Conservation (phyloP, 1,140 invertebrate genomes). For the Ditylenchus dipsaci region DNA sequence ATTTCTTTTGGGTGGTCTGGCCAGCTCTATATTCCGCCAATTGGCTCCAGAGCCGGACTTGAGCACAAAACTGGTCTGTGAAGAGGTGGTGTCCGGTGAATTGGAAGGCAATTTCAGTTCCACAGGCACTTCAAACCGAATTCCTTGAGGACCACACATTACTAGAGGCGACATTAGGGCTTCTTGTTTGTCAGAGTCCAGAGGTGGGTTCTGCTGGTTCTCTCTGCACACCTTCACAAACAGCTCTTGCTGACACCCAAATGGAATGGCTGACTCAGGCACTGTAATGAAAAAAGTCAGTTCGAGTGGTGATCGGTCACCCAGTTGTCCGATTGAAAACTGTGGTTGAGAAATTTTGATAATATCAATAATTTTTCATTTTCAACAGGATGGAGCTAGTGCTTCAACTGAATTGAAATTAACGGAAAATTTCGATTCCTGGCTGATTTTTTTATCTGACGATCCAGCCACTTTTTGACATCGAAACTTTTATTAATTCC, state of each 20-base stretch:
- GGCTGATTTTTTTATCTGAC: no score
- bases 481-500: no score
- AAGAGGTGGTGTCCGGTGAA: not conserved
- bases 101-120: slow-evolving; percentile 69
- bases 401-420: no score
- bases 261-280: slow-evolving; percentile 76
- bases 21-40: slow-evolving; percentile 47
- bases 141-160: slow-evolving; percentile 87
- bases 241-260: slow-evolving; percentile 77
- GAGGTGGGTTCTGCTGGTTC: slow-evolving; percentile 73
- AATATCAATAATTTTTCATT: no score
- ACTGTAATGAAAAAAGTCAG: slow-evolving; percentile 63
- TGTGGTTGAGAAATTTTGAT: no score
- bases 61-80: slow-evolving; percentile 21
- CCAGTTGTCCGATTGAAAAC: no score
- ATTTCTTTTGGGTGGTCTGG: slow-evolving; percentile 56
- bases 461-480: no score
- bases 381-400: no score
- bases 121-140: slow-evolving; percentile 78
- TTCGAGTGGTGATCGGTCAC: no score
- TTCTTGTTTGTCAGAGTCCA: slow-evolving; percentile 79
- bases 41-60: slow-evolving; percentile 27
- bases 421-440: no score
- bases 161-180: slow-evolving; percentile 83
- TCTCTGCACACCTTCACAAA: slow-evolving; percentile 79